A percentile compares a stretch with the other conserved stretches of the same genome.
These are phyloP conservation scores for Adelosebastes latens DNA, from an alignment of 2,797 vertebrate species.

Conservation along the genomic window DNA sequence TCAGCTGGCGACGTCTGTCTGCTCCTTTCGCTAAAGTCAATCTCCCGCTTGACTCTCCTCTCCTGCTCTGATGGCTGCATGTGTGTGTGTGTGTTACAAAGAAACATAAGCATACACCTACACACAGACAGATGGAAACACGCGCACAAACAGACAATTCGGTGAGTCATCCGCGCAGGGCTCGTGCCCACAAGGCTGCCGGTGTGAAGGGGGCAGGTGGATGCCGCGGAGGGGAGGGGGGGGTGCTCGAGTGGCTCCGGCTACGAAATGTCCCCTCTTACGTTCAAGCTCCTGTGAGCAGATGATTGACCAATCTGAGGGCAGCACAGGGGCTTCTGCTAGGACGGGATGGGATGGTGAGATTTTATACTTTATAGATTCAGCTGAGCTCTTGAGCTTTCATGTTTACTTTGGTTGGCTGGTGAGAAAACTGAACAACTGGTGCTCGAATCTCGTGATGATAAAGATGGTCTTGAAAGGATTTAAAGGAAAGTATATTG, in stretches of 20 bases:
- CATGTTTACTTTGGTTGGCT: background rate
- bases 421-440: background rate
- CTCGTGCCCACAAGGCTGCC: conserved; percentile 39
- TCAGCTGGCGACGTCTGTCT: conserved; percentile 58
- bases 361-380: conserved; percentile 1
- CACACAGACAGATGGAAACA: conserved; percentile 47
- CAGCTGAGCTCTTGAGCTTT: background rate
- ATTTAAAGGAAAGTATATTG: background rate
- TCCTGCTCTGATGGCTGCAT: conserved; percentile 51
- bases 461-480: background rate
- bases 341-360: background rate
- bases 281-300: conserved; percentile 46
- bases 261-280: conserved; percentile 52
- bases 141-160: conserved; percentile 23
- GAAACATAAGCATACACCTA: conserved; percentile 26
- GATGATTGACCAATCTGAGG: conserved; percentile 65
- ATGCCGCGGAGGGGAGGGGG: background rate
- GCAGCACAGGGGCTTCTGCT: background rate
- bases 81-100: background rate
- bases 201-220: conserved; percentile 35
- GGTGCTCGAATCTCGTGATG: background rate
- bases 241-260: conserved; percentile 5
- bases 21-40: conserved; percentile 72
- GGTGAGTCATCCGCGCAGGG: conserved; percentile 47
- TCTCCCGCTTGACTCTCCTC: conserved; percentile 71